These are phyloP conservation scores for Argynnis bischoffii DNA, from an alignment of 2,888 invertebrate genomes.

Conservation along the genomic window DNA sequence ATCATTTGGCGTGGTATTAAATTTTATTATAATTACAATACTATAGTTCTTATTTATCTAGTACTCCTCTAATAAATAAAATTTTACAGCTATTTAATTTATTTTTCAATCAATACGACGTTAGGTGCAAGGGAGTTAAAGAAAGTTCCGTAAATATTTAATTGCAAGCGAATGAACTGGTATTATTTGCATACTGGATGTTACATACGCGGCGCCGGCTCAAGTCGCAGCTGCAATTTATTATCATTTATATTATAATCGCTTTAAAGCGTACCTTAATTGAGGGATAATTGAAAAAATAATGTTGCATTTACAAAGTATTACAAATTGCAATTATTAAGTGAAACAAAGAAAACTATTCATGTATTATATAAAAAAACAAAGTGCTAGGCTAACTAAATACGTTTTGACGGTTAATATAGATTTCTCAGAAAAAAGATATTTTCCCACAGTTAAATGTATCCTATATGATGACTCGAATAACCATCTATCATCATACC, in stretches of 20 bases:
- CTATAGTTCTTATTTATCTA: not conserved
- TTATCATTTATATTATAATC: conserved; percentile 40
- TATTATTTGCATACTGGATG: conserved; percentile 59
- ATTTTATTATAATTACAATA: conserved; percentile 48
- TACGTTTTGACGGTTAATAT: too few species aligned
- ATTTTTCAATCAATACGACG: not conserved
- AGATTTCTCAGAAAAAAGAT: too few species aligned
- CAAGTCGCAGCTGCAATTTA: conserved; percentile 32
- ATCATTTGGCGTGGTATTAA: conserved; percentile 47
- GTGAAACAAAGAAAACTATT: too few species aligned
- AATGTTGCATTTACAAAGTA: not conserved
- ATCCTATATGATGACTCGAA: too few species aligned
- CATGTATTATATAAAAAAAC: too few species aligned
- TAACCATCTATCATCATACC: too few species aligned
- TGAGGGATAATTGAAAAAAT: not conserved
- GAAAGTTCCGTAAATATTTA: conserved; percentile 18
- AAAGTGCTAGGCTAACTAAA: too few species aligned
- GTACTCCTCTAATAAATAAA: too few species aligned
- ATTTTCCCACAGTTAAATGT: too few species aligned
- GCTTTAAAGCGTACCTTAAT: conserved; percentile 24
- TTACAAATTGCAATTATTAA: too few species aligned
- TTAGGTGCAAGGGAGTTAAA: not conserved
- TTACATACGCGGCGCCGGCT: conserved; percentile 45
- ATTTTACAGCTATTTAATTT: not conserved
- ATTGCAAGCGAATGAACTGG: conserved; percentile 45